Conservation (phyloP, 2,797 vertebrate species). For the Anabas testudineus region DNA sequence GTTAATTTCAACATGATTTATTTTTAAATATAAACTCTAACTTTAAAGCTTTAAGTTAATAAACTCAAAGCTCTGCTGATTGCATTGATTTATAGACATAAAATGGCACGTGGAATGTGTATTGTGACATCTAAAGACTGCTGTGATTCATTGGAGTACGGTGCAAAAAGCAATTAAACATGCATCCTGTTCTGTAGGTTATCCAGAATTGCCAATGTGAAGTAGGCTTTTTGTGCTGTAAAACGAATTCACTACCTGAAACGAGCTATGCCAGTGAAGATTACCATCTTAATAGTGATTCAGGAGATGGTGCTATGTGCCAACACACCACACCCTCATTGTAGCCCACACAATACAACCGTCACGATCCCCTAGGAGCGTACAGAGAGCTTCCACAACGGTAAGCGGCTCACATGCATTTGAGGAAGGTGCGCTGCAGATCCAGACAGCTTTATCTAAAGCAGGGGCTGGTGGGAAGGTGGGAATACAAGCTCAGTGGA, state of each 20-base stretch:
- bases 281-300: conserved; percentile 67
- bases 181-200: neutral
- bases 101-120: too few species aligned
- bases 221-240: conserved; percentile 18
- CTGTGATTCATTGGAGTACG: neutral
- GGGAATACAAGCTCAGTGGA: conserved; percentile 72
- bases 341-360: conserved; percentile 69
- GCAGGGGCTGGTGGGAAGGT: conserved; percentile 54
- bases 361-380: conserved; percentile 66
- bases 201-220: neutral
- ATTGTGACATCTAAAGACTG: too few species aligned
- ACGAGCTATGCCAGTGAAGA: conserved; percentile 38
- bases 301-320: conserved; percentile 56
- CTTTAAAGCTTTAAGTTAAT: too few species aligned
- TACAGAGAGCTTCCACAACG: conserved; percentile 56
- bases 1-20: too few species aligned
- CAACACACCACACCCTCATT: conserved; percentile 62
- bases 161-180: neutral
- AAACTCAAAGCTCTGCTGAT: too few species aligned
- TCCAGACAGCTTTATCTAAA: conserved; percentile 80
- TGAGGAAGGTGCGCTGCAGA: conserved; percentile 67
- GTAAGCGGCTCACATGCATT: conserved; percentile 69
- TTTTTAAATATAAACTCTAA: too few species aligned
- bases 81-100: too few species aligned
- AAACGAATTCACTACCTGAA: conserved; percentile 16